Base-by-base conservation (phyloP, 2,888 invertebrate genomes). In the Lasioglossum villosulum region DNA sequence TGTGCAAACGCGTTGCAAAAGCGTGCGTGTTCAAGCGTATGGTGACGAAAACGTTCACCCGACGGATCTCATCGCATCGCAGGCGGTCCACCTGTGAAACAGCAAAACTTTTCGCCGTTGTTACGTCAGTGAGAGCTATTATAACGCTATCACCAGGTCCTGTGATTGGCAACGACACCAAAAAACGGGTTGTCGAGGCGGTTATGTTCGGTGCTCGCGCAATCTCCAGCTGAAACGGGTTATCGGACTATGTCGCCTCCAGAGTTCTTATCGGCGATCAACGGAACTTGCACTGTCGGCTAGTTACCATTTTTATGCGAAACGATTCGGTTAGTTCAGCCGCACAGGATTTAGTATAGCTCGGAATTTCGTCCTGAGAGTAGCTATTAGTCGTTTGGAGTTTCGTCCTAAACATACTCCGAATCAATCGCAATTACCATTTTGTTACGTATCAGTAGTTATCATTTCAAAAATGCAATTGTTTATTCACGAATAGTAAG, bases 141-240 rank as follows among this genome's bases (percentile, higher is more conserved):
- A 34, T 16, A 37, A 16, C 52, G 34, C 75, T 86, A 79, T 86
- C 86, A 77, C 70, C 76, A 66, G 14, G 66, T 16, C 68, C 56
- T 27, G 66, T 34, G 72, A 74, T 80, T 70, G 66, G 80, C 72
- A 83, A 83, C 80, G 74, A 82, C 52, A n/a, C 52, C 83, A 81
- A 72, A 84, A 86, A 88, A 86, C 89, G 86, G 71, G 84, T 87
- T 89, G 82, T 70, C 80, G 68, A 75, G n/a, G 71, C 39, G 56
- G 23, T 10, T 52, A 10, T 52, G 82, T 77, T 82, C 45, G 73
- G 72, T 59, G 80, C 74, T 77, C 83, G 82, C 63, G 80, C 90
- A 90, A 90, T 90, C 90, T 88, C 90, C 45, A 63, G 70, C 70
- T 78, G 72, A 78, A 90, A 88, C 91, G 91, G 87, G 90, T 90